Conservation (phyloP, 2,113 vertebrate genomes). For the Microtus richardsoni region DNA sequence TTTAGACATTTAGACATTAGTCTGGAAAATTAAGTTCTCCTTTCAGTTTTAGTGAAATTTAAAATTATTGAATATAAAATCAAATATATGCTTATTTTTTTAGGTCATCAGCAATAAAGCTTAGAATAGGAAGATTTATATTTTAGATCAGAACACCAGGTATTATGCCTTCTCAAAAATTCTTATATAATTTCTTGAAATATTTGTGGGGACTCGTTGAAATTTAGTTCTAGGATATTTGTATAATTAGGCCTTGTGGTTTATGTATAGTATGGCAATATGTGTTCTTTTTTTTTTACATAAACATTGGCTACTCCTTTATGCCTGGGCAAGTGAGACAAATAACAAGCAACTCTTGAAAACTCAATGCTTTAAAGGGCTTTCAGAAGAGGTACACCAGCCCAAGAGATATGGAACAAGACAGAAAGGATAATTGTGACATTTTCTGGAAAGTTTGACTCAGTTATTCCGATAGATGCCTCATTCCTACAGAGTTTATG, state of each 20-base stretch:
- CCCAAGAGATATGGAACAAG: neutral
- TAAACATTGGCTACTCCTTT: neutral
- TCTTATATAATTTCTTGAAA: neutral
- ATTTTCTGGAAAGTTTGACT: neutral
- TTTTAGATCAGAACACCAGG: constrained; percentile 36
- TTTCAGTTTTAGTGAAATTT: constrained; percentile 40
- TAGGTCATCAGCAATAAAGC: constrained; percentile 39
- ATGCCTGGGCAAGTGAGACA: neutral
- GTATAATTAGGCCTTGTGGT: too few species aligned
- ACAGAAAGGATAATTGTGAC: neutral
- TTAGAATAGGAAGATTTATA: constrained; percentile 54
- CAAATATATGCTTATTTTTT: neutral
- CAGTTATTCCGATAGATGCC: neutral
- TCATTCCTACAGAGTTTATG: neutral
- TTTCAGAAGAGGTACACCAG: neutral
- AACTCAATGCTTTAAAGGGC: neutral
- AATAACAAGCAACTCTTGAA: neutral
- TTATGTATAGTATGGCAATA: too few species aligned
- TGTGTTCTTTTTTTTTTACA: too few species aligned
- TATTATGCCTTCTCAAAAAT: constrained; percentile 13
- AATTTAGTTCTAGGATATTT: neutral
- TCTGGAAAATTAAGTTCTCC: neutral
- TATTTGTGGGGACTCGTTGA: constrained; percentile 4
- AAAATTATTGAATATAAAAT: neutral
- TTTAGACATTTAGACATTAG: neutral